Evolutionary conservation across 1,140 invertebrate genomes (phyloP).

Genomic region (Stenopsyche tienmushanensis): DNA sequence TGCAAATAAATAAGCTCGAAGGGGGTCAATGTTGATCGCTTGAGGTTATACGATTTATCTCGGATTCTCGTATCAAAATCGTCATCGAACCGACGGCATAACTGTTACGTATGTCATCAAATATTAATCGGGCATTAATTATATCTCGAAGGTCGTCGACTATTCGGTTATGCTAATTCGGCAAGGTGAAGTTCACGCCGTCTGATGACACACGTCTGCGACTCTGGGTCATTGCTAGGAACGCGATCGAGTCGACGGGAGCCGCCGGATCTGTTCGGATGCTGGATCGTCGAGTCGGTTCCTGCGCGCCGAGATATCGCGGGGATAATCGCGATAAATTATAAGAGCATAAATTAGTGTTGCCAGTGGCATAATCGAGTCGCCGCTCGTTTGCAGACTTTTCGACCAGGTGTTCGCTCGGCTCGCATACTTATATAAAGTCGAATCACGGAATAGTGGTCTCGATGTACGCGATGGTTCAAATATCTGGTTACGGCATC

Average conservation of each 20-base stretch:
- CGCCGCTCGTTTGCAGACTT: slow-evolving; percentile 22
- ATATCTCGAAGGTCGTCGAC: background rate
- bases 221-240: background rate
- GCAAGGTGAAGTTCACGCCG: background rate
- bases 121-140: too few species aligned
- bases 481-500: slow-evolving; percentile 30
- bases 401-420: slow-evolving; percentile 38
- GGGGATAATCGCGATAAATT: too few species aligned
- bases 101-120: too few species aligned
- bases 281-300: too few species aligned
- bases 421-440: slow-evolving; percentile 31
- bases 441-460: slow-evolving; percentile 36
- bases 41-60: too few species aligned
- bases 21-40: slow-evolving; percentile 23
- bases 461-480: slow-evolving; percentile 17
- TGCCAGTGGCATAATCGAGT: slow-evolving; percentile 13
- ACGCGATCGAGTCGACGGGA: background rate
- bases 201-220: background rate
- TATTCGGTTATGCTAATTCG: background rate
- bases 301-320: too few species aligned
- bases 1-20: slow-evolving; percentile 13
- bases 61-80: too few species aligned
- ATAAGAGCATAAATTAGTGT: background rate
- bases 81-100: too few species aligned
- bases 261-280: too few species aligned